These are phyloP conservation scores for Columba janthina DNA, from an alignment of 2,113 vertebrate species.

Conservation along the genomic window DNA sequence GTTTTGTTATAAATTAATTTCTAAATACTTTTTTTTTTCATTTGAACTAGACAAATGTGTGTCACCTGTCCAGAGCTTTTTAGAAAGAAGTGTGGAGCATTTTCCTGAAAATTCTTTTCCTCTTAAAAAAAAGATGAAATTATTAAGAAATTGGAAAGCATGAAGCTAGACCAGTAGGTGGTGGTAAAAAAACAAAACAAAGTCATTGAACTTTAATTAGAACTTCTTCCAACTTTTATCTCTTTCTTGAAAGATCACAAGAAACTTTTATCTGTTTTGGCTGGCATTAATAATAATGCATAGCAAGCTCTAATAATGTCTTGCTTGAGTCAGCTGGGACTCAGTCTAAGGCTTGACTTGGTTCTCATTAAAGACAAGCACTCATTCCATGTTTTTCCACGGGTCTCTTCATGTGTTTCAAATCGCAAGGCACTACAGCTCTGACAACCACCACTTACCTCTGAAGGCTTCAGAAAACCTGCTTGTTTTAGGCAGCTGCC, in stretches of 20 bases:
- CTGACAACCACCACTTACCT: not conserved
- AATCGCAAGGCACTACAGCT: not conserved
- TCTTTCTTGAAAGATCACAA: not conserved
- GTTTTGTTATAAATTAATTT: not conserved
- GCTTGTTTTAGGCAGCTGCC: not conserved
- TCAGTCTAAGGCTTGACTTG: not conserved
- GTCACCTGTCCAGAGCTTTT: not conserved
- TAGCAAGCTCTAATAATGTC: not conserved
- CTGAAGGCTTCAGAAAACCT: not conserved
- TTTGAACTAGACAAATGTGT: not conserved
- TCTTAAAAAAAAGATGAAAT: not conserved
- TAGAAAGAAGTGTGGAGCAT: not conserved
- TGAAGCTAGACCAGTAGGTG: not conserved
- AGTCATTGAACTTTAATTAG: not conserved
- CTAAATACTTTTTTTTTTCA: not conserved
- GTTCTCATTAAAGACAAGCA: not conserved
- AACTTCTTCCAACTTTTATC: not conserved
- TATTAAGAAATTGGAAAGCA: not conserved
- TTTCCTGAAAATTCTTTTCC: not conserved
- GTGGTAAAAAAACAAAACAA: not conserved
- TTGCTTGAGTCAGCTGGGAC: not conserved
- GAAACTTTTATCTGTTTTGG: not conserved
- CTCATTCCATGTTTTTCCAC: accelerated
- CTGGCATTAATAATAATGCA: not conserved
- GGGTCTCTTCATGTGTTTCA: not conserved